These are phyloP conservation scores for Agrochola lota DNA, from an alignment of 2,888 invertebrate species.

Conservation along the genomic window DNA sequence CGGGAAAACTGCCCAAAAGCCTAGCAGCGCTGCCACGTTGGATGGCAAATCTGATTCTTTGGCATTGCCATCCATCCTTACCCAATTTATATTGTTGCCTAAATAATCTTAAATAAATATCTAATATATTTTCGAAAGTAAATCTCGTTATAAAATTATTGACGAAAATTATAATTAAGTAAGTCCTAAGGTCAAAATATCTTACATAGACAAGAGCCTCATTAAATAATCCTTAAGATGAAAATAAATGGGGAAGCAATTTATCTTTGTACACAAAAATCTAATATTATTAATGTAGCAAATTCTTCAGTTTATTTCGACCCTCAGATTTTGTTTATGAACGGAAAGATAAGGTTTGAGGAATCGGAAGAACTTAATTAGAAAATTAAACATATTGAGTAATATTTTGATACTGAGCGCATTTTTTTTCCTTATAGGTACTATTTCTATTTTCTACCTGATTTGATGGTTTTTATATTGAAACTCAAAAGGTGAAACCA, in stretches of 20 bases:
- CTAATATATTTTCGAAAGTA: neutral
- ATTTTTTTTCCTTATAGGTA: neutral
- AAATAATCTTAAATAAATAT: constrained; percentile 2
- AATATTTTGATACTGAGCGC: neutral
- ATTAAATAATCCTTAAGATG: constrained; percentile 28
- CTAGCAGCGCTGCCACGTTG: too few species aligned
- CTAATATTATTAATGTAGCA: constrained; percentile 21
- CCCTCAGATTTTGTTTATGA: neutral
- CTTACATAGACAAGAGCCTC: constrained; percentile 14
- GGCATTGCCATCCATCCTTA: too few species aligned
- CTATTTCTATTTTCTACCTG: neutral
- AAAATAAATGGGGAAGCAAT: constrained; percentile 18
- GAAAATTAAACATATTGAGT: neutral
- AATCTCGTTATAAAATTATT: neutral
- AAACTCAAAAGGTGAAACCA: neutral
- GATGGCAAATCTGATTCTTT: too few species aligned
- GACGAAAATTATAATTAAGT: neutral
- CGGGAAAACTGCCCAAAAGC: too few species aligned
- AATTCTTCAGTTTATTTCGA: constrained; percentile 25
- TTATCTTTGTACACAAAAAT: constrained; percentile 18
- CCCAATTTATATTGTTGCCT: neutral
- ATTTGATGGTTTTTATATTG: neutral
- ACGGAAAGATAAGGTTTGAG: constrained; percentile 19
- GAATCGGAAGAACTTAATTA: constrained; percentile 10
- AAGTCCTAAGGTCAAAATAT: constrained; percentile 17